Evolutionary conservation across 2,113 vertebrate species (phyloP).

Genomic region (Glaucidium brasilianum): DNA sequence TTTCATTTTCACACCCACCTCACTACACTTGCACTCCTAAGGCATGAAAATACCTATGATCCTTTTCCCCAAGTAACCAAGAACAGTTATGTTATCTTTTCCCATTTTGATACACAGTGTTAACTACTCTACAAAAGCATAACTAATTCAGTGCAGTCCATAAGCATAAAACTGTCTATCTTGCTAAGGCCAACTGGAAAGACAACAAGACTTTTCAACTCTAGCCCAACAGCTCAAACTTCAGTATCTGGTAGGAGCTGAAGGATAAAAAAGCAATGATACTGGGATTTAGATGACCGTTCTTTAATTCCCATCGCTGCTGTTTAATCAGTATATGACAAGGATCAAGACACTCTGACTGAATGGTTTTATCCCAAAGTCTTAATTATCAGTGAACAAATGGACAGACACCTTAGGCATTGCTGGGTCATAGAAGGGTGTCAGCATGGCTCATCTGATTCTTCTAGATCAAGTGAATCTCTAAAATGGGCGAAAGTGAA

Average conservation of each 20-base stretch:
- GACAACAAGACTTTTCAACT: neutral
- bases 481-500: neutral
- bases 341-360: neutral
- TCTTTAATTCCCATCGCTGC: neutral
- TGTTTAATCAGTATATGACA: neutral
- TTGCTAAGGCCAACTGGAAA: neutral
- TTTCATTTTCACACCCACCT: neutral
- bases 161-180: neutral
- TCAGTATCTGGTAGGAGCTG: neutral
- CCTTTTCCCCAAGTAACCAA: neutral
- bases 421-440: neutral
- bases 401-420: neutral
- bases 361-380: neutral
- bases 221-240: neutral
- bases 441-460: neutral
- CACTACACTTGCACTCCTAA: neutral
- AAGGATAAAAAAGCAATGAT: neutral
- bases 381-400: neutral
- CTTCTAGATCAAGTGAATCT: neutral
- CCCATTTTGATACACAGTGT: neutral
- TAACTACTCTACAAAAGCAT: neutral
- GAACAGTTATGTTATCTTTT: neutral
- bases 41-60: neutral
- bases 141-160: neutral
- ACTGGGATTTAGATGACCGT: neutral